Percentiles rank a stretch among this genome's conserved stretches.
Conservation (phyloP, 1,140 invertebrate species). For the Apis florea region DNA sequence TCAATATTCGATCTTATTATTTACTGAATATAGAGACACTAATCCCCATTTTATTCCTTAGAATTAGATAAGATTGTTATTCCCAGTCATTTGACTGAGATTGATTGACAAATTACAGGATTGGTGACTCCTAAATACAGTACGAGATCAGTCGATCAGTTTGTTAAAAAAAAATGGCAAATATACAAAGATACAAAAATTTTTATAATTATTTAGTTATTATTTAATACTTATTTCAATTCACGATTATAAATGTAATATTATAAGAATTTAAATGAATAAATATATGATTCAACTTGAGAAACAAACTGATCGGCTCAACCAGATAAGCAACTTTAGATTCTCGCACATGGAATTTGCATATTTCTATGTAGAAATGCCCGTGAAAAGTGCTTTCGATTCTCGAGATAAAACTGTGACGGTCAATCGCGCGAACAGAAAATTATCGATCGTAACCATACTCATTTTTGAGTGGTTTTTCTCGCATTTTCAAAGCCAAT, state of each 20-base stretch:
- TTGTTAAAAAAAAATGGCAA: conserved; percentile 1
- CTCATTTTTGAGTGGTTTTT: not conserved
- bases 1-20: conserved; percentile 14
- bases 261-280: not conserved
- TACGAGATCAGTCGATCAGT: conserved; percentile 2
- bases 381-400: conserved; percentile 31
- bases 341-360: conserved; percentile 18
- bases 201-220: not conserved
- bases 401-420: conserved; percentile 23
- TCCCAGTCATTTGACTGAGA: not conserved
- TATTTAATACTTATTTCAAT: not conserved
- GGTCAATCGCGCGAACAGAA: not conserved
- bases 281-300: not conserved
- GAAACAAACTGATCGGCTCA: conserved; percentile 25
- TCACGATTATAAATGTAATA: not conserved
- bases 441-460: not conserved
- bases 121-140: not conserved
- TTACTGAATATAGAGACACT: not conserved
- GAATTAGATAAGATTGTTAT: not conserved
- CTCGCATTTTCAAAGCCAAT: not conserved
- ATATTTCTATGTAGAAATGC: conserved; percentile 40
- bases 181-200: conserved; percentile 2
- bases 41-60: not conserved
- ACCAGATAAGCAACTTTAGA: conserved; percentile 22
- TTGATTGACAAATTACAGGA: not conserved